These are phyloP conservation scores for Takifugu flavidus DNA, from an alignment of 2,113 vertebrate species.

Conservation along the genomic window DNA sequence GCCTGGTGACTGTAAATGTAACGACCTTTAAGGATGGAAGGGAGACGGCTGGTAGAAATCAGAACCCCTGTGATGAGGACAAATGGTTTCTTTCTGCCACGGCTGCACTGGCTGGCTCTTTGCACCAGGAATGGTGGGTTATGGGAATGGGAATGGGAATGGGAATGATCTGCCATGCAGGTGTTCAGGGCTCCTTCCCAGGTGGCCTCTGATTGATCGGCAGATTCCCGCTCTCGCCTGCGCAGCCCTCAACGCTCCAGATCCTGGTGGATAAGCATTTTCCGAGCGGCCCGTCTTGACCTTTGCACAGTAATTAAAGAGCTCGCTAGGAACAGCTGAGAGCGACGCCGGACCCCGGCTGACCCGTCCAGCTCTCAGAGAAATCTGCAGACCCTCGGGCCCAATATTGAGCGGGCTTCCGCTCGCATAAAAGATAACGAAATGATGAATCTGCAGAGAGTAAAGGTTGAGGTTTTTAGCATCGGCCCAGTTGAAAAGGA, in stretches of 20 bases:
- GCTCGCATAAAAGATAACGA: too few species aligned
- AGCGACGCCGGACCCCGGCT: too few species aligned
- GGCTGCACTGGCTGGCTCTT: conserved; percentile 2
- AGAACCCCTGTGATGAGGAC: conserved; percentile 16
- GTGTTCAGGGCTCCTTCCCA: conserved; percentile 22
- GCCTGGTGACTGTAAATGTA: conserved; percentile 16
- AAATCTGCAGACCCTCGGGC: neutral
- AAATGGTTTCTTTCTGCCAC: conserved; percentile 21
- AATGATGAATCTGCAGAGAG: too few species aligned
- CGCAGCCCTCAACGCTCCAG: conserved; percentile 24
- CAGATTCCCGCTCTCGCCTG: conserved; percentile 37
- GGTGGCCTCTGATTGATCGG: conserved; percentile 49
- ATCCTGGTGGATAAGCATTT: conserved; percentile 37
- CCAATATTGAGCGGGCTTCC: too few species aligned
- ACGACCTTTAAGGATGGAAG: conserved; percentile 31
- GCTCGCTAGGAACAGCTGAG: conserved; percentile 2
- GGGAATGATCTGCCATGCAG: conserved; percentile 15
- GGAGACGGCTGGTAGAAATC: conserved; percentile 30
- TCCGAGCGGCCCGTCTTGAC: conserved; percentile 45
- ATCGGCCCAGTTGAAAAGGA: neutral
- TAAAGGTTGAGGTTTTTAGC: too few species aligned
- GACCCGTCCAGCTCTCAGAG: neutral
- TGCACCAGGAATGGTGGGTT: neutral
- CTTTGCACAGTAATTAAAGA: conserved; percentile 48
- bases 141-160: conserved; percentile 2